phyloP scores from a whole-genome alignment of 2,888 invertebrate species.

The Drosophila villosipedis region DNA sequence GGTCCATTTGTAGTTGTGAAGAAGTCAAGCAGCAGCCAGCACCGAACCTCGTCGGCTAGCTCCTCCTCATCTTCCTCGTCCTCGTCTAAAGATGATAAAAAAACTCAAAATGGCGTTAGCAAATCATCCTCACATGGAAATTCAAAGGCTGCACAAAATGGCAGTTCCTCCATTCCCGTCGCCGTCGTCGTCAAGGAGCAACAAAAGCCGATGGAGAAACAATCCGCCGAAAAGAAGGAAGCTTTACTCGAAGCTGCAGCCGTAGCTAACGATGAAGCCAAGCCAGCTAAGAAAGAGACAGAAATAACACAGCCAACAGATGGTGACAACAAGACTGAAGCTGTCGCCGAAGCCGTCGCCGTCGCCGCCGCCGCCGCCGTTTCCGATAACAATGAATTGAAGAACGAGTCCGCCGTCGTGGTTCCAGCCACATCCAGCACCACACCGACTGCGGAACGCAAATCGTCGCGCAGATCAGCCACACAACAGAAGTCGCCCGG shows the following conservation, averaged over 20 bases:
- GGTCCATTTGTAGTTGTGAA: constrained; percentile 48
- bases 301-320: constrained; percentile 36
- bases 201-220: constrained; percentile 50
- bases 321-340: constrained; percentile 26
- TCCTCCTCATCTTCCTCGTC: constrained; percentile 16
- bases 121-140: constrained; percentile 62
- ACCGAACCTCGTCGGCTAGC: constrained; percentile 16
- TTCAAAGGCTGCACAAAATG: constrained; percentile 62
- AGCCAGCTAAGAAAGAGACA: constrained; percentile 29
- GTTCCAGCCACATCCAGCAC: constrained; percentile 3
- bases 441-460: constrained; percentile 64
- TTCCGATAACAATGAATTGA: constrained; percentile 9
- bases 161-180: constrained; percentile 22
- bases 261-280: constrained; percentile 15
- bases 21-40: constrained; percentile 41
- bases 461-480: constrained; percentile 54
- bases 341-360: constrained; percentile 9
- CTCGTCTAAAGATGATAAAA: constrained; percentile 67
- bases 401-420: not conserved
- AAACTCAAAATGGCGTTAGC: constrained; percentile 72
- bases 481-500: constrained; percentile 53
- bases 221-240: constrained; percentile 28
- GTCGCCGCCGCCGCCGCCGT: constrained; percentile 6
- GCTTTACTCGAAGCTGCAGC: constrained; percentile 8
- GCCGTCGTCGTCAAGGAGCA: constrained; percentile 48